Conservation (phyloP, 2,797 vertebrate species). For the Manis pentadactyla region DNA sequence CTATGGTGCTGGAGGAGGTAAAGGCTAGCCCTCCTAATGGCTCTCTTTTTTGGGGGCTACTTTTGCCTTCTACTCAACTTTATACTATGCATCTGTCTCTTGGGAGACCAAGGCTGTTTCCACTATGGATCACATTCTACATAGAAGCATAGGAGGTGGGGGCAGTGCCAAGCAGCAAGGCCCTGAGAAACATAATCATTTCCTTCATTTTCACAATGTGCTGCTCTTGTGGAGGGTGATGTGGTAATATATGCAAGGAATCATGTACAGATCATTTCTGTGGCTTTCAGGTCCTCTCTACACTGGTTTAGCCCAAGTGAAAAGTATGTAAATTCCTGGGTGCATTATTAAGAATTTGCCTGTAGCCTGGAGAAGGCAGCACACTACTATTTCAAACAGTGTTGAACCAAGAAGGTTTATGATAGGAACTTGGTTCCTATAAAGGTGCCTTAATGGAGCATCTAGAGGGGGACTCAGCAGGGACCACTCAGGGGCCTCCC, state of each 20-base stretch:
- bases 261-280: background rate
- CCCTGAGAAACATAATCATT: background rate
- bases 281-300: background rate
- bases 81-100: background rate
- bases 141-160: background rate
- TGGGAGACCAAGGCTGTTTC: background rate
- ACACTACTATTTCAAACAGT: background rate
- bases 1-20: background rate
- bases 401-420: background rate
- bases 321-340: background rate
- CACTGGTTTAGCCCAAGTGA: background rate
- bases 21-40: background rate
- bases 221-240: background rate
- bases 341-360: background rate
- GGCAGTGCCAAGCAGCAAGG: background rate
- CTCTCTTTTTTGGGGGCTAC: background rate
- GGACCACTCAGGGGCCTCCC: background rate
- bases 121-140: background rate
- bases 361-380: background rate
- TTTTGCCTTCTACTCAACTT: background rate
- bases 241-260: background rate
- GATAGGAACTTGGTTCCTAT: background rate
- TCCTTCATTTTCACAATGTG: background rate
- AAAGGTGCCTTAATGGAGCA: background rate
- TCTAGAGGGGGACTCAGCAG: accelerated